A percentile compares a stretch with the other conserved stretches of the same genome.
These are phyloP conservation scores for Pachyramphus minor DNA, from an alignment of 2,113 vertebrate genomes.

Conservation along the genomic window DNA sequence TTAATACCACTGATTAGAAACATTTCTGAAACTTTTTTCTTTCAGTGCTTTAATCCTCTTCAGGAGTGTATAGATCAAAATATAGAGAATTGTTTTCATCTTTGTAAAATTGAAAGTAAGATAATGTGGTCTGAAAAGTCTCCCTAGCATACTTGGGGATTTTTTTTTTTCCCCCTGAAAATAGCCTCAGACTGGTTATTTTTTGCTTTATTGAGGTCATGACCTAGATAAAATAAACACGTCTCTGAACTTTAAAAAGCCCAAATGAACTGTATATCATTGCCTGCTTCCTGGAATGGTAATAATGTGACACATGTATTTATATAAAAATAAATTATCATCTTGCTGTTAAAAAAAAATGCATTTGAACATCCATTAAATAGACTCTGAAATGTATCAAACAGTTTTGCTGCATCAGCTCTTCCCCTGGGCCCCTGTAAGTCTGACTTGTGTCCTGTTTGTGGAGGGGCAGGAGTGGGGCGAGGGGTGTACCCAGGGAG, in stretches of 20 bases:
- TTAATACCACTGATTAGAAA: background rate
- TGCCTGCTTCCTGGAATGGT: background rate
- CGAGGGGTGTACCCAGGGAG: background rate
- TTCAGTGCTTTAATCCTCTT: background rate
- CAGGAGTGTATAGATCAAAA: background rate
- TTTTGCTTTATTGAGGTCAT: background rate
- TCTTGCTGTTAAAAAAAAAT: background rate
- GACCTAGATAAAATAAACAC: background rate
- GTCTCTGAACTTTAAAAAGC: background rate
- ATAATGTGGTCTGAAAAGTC: background rate
- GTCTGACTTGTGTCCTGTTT: rapidly evolving
- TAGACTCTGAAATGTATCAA: background rate
- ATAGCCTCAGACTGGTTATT: background rate
- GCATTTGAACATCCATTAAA: background rate
- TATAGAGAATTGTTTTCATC: background rate
- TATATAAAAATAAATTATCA: background rate
- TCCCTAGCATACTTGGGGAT: background rate
- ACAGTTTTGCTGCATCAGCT: background rate
- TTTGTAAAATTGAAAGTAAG: background rate
- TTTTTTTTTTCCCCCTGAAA: background rate
- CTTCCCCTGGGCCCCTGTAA: rapidly evolving
- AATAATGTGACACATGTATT: background rate
- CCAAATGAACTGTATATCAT: background rate
- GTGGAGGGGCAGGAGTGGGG: too few species aligned
- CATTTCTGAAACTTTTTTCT: background rate